Evolutionary conservation across 2,113 vertebrate species (phyloP).

Genomic region (Atrichornis clamosus): DNA sequence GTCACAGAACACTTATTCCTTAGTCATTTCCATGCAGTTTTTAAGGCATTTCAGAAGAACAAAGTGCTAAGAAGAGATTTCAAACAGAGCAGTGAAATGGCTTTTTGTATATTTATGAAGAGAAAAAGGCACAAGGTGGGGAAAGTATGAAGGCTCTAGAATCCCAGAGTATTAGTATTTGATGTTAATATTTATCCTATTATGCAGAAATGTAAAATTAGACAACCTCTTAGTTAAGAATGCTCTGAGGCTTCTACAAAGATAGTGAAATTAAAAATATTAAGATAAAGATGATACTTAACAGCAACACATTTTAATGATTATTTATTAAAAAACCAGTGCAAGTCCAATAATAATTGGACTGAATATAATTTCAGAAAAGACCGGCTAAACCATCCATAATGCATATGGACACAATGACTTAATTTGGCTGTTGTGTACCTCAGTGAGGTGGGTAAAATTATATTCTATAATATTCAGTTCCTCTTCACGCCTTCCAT

Average conservation of each 20-base stretch:
- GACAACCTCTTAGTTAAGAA: not conserved
- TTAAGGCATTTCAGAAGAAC: not conserved
- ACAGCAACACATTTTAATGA: not conserved
- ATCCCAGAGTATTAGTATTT: not conserved
- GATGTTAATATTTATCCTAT: constrained; percentile 18
- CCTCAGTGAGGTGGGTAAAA: not conserved
- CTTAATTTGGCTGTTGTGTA: not conserved
- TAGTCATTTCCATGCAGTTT: not conserved
- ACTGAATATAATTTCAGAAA: not conserved
- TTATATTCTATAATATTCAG: not conserved
- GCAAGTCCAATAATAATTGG: not conserved
- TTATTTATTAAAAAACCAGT: not conserved
- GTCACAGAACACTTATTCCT: not conserved
- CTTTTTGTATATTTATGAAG: not conserved
- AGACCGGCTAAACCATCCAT: not conserved
- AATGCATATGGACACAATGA: not conserved
- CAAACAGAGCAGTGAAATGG: not conserved
- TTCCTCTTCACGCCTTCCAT: not conserved
- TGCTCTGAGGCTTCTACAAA: not conserved
- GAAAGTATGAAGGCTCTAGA: not conserved
- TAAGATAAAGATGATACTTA: not conserved
- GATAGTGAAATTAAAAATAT: not conserved
- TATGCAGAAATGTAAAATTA: constrained; percentile 17
- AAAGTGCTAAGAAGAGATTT: not conserved
- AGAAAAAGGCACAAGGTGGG: not conserved